Conservation (phyloP, 2,113 vertebrate genomes). For the Dicrurus megarhynchus region DNA sequence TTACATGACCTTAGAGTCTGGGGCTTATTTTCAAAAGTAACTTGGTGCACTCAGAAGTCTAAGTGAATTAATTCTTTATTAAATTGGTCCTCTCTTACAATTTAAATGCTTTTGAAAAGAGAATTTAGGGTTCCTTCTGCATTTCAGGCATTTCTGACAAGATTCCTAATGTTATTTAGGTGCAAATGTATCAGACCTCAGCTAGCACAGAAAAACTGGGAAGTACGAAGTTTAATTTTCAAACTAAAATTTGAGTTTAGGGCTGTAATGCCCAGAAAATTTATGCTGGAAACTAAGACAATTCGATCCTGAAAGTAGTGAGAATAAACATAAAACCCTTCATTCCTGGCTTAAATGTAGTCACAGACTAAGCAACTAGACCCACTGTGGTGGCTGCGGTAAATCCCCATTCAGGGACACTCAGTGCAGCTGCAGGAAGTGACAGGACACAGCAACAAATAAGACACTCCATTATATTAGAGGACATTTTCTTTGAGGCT, state of each 20-base stretch:
- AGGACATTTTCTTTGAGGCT: neutral
- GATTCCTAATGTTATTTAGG: neutral
- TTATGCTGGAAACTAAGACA: neutral
- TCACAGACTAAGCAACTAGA: neutral
- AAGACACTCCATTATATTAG: neutral
- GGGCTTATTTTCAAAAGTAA: slow-evolving; percentile 11
- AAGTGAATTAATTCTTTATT: neutral
- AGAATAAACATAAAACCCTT: neutral
- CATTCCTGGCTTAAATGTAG: neutral
- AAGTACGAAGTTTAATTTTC: neutral
- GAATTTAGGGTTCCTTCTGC: neutral
- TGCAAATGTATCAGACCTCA: neutral
- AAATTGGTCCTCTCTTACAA: neutral
- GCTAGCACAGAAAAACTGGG: neutral
- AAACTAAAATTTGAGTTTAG: neutral
- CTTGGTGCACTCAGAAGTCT: neutral
- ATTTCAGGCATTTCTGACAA: slow-evolving; percentile 2
- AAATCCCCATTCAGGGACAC: neutral
- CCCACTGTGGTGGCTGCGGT: neutral
- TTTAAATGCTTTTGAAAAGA: neutral
- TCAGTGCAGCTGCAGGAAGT: neutral
- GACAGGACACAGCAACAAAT: neutral
- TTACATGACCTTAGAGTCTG: neutral
- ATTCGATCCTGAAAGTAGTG: neutral
- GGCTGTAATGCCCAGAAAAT: neutral